Base-by-base conservation (phyloP, 2,113 vertebrate genomes). In the Pyxicephalus adspersus region DNA sequence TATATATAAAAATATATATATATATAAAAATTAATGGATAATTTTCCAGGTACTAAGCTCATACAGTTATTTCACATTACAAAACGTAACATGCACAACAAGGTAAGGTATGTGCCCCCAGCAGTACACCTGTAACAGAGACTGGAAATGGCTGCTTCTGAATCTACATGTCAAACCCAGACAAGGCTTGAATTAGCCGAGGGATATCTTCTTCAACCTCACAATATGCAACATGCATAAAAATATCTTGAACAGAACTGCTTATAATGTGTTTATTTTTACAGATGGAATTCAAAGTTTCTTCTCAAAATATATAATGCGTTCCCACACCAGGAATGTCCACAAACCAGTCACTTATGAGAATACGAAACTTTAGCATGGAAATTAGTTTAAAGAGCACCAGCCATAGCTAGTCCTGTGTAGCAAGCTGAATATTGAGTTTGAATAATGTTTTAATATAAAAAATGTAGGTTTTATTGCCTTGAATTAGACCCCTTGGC, bases 301-400 rank as follows among this genome's bases (percentile, higher is more conserved):
- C 60, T 58, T 25, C 58, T 15, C 58, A 58, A 73, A 6, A n/a
- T 74, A 23, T 74, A 38, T 18, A 60, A 25, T 60, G 29, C 71
- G 60, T 74, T 74, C 71, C 71, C 71, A 74, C 28, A 74, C 71
- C 71, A 74, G 71, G 71, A 58, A 31, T 60, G 71, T 58, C 55
- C 20, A n/a, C 20, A 7, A 13, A 73, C 28, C 19, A 58, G 52
- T 58, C 11, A 58, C 28, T 22, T 20, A 31, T 31, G 38, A 23
- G 7, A 38, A 20, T 18, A 38, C 9, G 25, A 8, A 1, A n/a
- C 13, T 34, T 11, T n/a, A 20, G 29, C 25, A 55, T 58, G 20
- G 5, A 73, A 28, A 73, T 72, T 55, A 60, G 28, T 34, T 34
- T 72, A 34, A 16, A 31, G 4, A 23, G 54, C 9, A 45, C 1